Conservation (phyloP, 2,888 invertebrate species). For the Buathra laborator region DNA sequence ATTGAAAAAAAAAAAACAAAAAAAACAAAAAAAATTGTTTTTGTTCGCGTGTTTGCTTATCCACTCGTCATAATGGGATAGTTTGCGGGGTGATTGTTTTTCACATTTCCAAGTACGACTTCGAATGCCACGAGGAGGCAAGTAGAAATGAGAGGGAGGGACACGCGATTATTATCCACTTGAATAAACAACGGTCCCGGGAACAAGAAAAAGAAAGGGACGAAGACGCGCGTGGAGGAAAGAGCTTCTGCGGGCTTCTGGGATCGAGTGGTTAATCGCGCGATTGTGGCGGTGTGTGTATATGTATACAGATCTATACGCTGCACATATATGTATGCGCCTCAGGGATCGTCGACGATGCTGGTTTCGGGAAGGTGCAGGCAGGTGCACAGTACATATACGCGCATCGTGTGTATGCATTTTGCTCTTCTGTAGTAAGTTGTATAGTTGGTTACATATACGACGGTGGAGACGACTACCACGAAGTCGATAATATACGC, state of each 20-base stretch:
- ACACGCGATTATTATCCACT: slow-evolving; percentile 62
- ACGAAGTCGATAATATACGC: slow-evolving; percentile 41
- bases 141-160: slow-evolving; percentile 31
- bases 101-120: slow-evolving; percentile 34
- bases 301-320: slow-evolving; percentile 1
- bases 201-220: slow-evolving; percentile 60
- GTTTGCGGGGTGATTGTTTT: slow-evolving; percentile 32
- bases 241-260: slow-evolving; percentile 62
- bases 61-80: slow-evolving; percentile 8
- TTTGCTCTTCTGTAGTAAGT: slow-evolving; percentile 18
- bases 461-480: slow-evolving; percentile 61
- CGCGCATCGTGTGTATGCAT: slow-evolving; percentile 24
- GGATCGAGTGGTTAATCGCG: slow-evolving; percentile 40
- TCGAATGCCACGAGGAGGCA: slow-evolving; percentile 11
- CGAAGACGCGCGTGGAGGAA: slow-evolving; percentile 58
- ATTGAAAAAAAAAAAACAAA: neutral
- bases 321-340: slow-evolving; percentile 10
- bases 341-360: slow-evolving; percentile 51
- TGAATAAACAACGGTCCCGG: slow-evolving; percentile 61
- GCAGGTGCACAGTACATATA: slow-evolving; percentile 65
- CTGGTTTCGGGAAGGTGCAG: slow-evolving; percentile 65
- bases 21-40: neutral
- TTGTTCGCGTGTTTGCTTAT: neutral
- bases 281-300: neutral
- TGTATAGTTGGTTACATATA: slow-evolving; percentile 51